Base-by-base conservation (phyloP, 2,888 invertebrate species). In the Lydus trimaculatus region DNA sequence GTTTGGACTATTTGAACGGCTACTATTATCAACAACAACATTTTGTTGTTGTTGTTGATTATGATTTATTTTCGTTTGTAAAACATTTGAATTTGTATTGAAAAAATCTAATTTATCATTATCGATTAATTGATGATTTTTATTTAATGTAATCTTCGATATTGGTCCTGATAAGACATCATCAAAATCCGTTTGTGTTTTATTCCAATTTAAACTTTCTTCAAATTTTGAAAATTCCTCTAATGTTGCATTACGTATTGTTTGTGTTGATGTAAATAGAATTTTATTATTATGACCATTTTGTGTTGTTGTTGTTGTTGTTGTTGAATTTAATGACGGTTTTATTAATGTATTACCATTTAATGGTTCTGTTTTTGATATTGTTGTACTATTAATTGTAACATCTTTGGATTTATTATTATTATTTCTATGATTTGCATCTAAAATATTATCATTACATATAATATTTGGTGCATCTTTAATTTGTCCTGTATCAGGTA, bases 21-120 rank as follows among this genome's bases (percentile, higher is more conserved):
- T 67, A 31, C 23, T 61, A 9, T 59, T 15, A n/a, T 20, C 43
- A 20, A 36, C 31, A 20, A 48, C 31, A 31, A 25, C 9, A 43
- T 43, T 17, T 43, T 36, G 36, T 36, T 31, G 31, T 31, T 31
- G 31, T 31, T 31, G 31, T 56, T 58, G 58, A 9, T 63, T 23
- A 56, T 63, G 60, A 9, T 64, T 63, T 39, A 13, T 31, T 61
- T 59, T 23, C 52, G 58, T 43, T 15, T 36, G 23, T 31, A 58
- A 20, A 58, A 31, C 43, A 2, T 58, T 65, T 65, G 67, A 23
- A 58, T 36, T 62, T 20, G 31, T 61, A 25, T 62, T 62, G 39
- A 76, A 75, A 11, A 73, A 61, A 71, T 75, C 73, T n/a, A 76
- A 72, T 11, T 68, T 68, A 13, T 63, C 70, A 39, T 70, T 62